Evolutionary conservation across 2,113 vertebrate species (phyloP).

Genomic region (Lagenorhynchus albirostris): DNA sequence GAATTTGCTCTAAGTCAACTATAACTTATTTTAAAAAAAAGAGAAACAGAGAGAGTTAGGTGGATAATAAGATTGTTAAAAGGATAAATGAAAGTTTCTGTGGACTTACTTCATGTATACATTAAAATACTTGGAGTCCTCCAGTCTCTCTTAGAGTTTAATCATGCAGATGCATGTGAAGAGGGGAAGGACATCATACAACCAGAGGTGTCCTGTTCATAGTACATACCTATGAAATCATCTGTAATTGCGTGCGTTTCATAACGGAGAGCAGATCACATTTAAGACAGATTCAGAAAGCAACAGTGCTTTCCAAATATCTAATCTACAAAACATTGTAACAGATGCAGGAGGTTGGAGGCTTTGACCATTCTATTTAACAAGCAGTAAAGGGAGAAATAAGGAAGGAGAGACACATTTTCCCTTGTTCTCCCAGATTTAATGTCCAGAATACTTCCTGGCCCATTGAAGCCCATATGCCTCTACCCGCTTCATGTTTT

Average conservation of each 20-base stretch:
- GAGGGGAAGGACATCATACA: not conserved
- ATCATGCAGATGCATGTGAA: not conserved
- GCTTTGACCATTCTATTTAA: slow-evolving; percentile 32
- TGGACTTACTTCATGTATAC: not conserved
- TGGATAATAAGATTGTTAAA: not conserved
- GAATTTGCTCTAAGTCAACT: slow-evolving; percentile 10
- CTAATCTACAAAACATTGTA: slow-evolving; percentile 18
- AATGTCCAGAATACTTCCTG: slow-evolving; percentile 45
- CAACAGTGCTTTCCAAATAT: slow-evolving; percentile 26
- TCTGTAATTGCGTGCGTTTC: not conserved
- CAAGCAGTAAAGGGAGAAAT: slow-evolving; percentile 41
- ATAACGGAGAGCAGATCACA: not conserved
- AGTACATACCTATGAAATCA: not conserved
- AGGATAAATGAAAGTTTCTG: not conserved
- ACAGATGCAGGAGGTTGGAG: slow-evolving; percentile 59
- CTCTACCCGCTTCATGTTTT: slow-evolving; percentile 25
- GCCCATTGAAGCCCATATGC: slow-evolving; percentile 48
- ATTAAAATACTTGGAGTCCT: not conserved
- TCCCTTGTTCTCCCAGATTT: not conserved
- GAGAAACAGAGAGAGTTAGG: not conserved
- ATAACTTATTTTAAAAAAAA: not conserved
- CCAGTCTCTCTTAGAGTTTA: not conserved
- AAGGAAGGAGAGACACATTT: slow-evolving; percentile 35
- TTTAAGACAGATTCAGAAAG: slow-evolving; percentile 4
- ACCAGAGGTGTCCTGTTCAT: not conserved